Evolutionary conservation across 1,140 invertebrate species (phyloP).

Genomic region (Amyelois transitella): DNA sequence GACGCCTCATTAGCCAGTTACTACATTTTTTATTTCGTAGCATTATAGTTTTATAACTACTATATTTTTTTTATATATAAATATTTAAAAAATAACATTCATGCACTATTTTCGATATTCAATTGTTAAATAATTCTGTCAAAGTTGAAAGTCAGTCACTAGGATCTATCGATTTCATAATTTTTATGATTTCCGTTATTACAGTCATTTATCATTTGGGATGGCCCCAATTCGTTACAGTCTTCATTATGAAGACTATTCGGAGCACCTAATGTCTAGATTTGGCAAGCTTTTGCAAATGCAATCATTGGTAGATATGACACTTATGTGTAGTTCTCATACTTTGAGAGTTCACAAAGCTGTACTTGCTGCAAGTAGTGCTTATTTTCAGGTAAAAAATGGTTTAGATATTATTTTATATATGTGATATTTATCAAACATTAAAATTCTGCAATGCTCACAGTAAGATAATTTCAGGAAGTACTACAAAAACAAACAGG

Average conservation of each 20-base stretch:
- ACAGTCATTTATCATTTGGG: constrained; percentile 5
- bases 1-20: background rate
- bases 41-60: background rate
- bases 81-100: background rate
- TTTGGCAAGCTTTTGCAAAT: constrained; percentile 76
- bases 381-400: constrained; percentile 76
- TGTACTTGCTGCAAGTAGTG: constrained; percentile 77
- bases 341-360: constrained; percentile 77
- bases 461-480: constrained; percentile 38
- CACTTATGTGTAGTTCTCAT: constrained; percentile 77
- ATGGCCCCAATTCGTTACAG: constrained; percentile 69
- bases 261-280: constrained; percentile 73
- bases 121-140: constrained; percentile 21
- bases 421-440: background rate
- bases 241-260: constrained; percentile 76
- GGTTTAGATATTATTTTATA: background rate
- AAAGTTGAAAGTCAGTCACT: background rate
- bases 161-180: background rate
- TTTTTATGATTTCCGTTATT: constrained; percentile 7
- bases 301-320: constrained; percentile 78
- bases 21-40: constrained; percentile 1
- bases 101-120: constrained; percentile 18
- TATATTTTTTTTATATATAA: too few relatives aligned
- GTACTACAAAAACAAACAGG: constrained; percentile 60
- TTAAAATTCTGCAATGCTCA: too few relatives aligned